phyloP scores from a whole-genome alignment of 2,113 vertebrate species.

The Halcyon senegalensis region DNA sequence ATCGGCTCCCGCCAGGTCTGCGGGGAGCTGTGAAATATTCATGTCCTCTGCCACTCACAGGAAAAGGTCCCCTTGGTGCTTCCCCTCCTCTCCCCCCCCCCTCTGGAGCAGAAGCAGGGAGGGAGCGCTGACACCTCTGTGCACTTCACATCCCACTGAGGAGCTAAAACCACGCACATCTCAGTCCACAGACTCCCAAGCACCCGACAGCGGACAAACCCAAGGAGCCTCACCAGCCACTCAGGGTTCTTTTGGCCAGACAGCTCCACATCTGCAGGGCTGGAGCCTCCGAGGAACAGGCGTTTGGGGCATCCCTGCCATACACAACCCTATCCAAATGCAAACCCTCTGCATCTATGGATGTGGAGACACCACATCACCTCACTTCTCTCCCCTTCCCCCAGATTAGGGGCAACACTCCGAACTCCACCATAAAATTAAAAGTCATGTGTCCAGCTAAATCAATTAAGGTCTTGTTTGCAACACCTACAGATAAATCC shows the following conservation, averaged over 20 bases:
- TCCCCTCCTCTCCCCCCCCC: not conserved
- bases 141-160: not conserved
- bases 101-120: accelerated
- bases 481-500: conserved; percentile 43
- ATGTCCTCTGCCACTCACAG: not conserved
- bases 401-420: not conserved
- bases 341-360: accelerated
- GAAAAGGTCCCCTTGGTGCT: not conserved
- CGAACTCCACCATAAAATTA: not conserved
- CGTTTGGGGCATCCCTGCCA: not conserved
- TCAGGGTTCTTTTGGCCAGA: accelerated
- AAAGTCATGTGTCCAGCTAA: conserved; percentile 8
- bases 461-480: conserved; percentile 55
- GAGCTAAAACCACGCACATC: not conserved
- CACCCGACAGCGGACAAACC: accelerated
- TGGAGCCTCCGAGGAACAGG: not conserved
- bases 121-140: accelerated
- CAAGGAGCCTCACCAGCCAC: not conserved
- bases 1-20: accelerated
- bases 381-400: not conserved
- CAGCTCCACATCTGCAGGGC: not conserved
- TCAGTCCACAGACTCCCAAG: not conserved
- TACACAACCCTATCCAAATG: not conserved
- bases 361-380: accelerated
- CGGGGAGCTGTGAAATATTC: not conserved